Percentiles rank a stretch among this genome's conserved stretches.
These are phyloP conservation scores for Mobula hypostoma DNA, from an alignment of 2,113 vertebrate species.

Conservation along the genomic window DNA sequence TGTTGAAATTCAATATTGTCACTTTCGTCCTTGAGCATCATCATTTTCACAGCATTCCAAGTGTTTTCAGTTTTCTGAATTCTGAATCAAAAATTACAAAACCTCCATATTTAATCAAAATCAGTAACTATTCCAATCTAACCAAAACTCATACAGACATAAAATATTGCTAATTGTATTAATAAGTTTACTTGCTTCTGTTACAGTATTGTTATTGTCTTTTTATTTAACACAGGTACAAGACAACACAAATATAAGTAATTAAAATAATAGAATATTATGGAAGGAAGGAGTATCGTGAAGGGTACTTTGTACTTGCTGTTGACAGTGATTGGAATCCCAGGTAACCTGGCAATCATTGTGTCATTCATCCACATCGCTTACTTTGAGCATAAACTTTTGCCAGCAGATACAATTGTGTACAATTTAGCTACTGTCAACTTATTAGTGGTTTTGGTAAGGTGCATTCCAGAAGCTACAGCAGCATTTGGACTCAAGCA, in stretches of 20 bases:
- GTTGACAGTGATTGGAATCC: conserved; percentile 54
- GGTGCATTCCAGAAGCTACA: conserved; percentile 56
- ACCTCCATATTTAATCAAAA: neutral
- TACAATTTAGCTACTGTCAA: conserved; percentile 56
- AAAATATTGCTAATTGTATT: neutral
- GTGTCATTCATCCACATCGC: conserved; percentile 50
- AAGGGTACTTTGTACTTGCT: conserved; percentile 40
- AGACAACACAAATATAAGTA: neutral
- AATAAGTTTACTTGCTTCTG: neutral
- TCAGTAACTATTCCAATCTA: neutral
- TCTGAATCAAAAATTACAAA: neutral
- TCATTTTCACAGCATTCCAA: neutral
- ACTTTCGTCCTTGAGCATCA: neutral
- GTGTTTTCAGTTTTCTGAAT: neutral
- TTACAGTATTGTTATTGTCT: neutral
- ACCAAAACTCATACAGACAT: neutral
- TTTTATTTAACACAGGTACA: conserved; percentile 8
- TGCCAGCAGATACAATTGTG: conserved; percentile 57
- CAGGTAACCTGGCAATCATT: conserved; percentile 55
- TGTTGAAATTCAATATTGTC: neutral
- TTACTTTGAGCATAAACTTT: conserved; percentile 49
- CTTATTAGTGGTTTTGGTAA: conserved; percentile 55
- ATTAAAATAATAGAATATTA: neutral
- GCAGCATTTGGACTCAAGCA: conserved; percentile 49
- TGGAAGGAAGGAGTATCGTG: conserved; percentile 25